Percentiles rank a stretch among this genome's conserved stretches.
Conservation (phyloP, 23 tunicate species). For the Clavelina lepadiformis region DNA sequence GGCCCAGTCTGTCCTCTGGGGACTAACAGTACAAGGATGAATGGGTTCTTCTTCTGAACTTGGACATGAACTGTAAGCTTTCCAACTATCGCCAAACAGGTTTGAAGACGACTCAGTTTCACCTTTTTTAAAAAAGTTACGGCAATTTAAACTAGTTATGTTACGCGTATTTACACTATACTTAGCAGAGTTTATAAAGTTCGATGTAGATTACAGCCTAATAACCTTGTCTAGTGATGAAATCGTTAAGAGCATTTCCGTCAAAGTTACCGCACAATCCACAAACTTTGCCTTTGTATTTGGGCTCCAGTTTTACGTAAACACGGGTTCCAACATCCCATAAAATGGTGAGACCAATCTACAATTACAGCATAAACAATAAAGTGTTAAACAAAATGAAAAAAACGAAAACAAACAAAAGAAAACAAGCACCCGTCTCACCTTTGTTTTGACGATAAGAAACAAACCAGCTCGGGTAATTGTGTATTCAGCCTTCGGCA, state of each 20-base stretch:
- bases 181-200: too few relatives aligned
- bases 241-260: conserved; percentile 83
- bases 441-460: conserved; percentile 69
- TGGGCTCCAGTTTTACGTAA: conserved; percentile 85
- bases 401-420: neutral
- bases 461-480: conserved; percentile 60
- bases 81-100: conserved; percentile 86
- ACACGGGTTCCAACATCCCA: conserved; percentile 97
- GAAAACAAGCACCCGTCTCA: neutral
- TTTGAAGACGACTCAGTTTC: conserved; percentile 43
- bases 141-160: neutral
- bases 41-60: conserved; percentile 78
- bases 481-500: conserved; percentile 74
- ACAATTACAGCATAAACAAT: neutral
- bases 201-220: too few relatives aligned
- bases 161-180: too few relatives aligned
- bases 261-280: conserved; percentile 92
- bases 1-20: conserved; percentile 86
- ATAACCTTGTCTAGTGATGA: conserved; percentile 81
- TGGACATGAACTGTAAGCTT: conserved; percentile 75
- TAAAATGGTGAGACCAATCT: conserved; percentile 83
- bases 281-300: conserved; percentile 57
- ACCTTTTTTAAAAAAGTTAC: conserved; percentile 29
- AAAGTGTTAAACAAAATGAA: neutral
- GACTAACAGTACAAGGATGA: conserved; percentile 79